Evolutionary conservation across 2,113 vertebrate species (phyloP).

Genomic region (Hyaena hyaena): DNA sequence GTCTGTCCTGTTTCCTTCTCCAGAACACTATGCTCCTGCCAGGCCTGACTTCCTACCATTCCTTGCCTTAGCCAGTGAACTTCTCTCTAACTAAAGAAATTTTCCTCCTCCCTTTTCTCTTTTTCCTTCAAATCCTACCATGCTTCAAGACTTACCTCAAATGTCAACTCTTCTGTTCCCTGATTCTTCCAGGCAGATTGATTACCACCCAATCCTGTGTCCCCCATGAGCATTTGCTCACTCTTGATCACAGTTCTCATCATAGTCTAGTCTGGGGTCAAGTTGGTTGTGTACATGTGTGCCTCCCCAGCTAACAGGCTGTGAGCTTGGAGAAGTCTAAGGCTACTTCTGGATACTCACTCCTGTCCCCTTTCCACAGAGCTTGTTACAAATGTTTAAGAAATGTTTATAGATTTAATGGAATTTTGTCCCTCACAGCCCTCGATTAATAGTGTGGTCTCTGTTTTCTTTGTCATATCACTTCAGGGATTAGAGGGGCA

Average conservation of each 20-base stretch:
- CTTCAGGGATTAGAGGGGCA: background rate
- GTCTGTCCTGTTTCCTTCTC: background rate
- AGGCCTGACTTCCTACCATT: background rate
- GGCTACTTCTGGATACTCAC: background rate
- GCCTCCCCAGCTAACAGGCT: background rate
- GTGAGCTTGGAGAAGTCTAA: background rate
- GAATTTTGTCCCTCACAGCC: background rate
- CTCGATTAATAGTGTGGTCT: background rate
- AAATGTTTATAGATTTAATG: conserved; percentile 15
- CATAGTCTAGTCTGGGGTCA: background rate
- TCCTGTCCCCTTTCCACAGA: background rate
- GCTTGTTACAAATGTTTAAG: background rate
- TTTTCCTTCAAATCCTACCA: background rate
- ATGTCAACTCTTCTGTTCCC: background rate
- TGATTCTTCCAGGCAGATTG: background rate
- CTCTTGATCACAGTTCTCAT: background rate
- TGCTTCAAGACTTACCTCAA: background rate
- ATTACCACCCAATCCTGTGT: background rate
- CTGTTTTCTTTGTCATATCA: background rate
- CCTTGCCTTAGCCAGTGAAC: background rate
- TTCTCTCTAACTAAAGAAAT: background rate
- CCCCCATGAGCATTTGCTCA: background rate
- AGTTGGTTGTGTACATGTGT: background rate
- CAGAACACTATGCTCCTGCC: background rate
- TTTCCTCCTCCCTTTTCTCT: background rate